phyloP scores from a whole-genome alignment of 2,888 invertebrate genomes.

The Eudemis profundana region DNA sequence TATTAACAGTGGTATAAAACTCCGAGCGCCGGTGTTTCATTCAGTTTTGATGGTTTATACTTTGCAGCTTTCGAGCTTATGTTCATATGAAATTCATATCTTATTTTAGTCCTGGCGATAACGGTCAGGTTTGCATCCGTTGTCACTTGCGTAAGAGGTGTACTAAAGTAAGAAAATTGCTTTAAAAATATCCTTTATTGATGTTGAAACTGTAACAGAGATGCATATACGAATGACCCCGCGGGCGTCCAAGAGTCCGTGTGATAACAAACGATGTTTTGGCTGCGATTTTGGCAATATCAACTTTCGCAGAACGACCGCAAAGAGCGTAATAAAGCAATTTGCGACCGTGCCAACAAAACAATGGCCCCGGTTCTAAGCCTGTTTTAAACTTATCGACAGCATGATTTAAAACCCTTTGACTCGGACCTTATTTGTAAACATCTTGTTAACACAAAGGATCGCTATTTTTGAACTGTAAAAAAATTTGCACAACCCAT shows the following conservation, averaged over 20 bases:
- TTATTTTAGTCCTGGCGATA: slow-evolving; percentile 3
- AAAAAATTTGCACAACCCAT: slow-evolving; percentile 79
- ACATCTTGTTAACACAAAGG: slow-evolving; percentile 78
- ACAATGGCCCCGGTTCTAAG: slow-evolving; percentile 81
- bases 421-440: slow-evolving; percentile 82
- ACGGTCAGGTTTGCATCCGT: background rate
- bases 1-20: slow-evolving; percentile 48
- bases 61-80: slow-evolving; percentile 18
- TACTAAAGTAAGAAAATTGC: background rate
- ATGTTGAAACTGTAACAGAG: background rate
- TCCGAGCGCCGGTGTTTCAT: slow-evolving; percentile 33
- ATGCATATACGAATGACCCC: slow-evolving; percentile 14
- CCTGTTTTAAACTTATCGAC: slow-evolving; percentile 84
- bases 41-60: slow-evolving; percentile 21
- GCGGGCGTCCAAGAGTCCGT: slow-evolving; percentile 46
- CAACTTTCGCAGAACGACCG: slow-evolving; percentile 74
- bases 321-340: slow-evolving; percentile 81
- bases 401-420: slow-evolving; percentile 84
- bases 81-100: slow-evolving; percentile 2
- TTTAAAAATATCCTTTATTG: slow-evolving; percentile 4
- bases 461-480: slow-evolving; percentile 71
- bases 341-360: slow-evolving; percentile 80
- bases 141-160: background rate
- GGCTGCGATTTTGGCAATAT: slow-evolving; percentile 80
- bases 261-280: slow-evolving; percentile 79